phyloP scores from a whole-genome alignment of 2,797 vertebrate genomes.

The Scleropages formosus region DNA sequence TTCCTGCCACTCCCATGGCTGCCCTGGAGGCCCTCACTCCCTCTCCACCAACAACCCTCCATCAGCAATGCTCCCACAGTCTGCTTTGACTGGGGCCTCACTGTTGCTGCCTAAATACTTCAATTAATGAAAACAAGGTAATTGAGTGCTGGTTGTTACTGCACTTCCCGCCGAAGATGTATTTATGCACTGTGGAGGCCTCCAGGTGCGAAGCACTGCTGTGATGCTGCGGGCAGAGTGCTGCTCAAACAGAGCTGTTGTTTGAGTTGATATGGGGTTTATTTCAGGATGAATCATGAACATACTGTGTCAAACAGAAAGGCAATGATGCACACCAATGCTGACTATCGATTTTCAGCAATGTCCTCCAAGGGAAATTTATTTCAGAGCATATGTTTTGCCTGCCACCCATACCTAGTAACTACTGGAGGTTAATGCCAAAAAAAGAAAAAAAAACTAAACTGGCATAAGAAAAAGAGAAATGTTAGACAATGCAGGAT shows the following conservation, averaged over 20 bases:
- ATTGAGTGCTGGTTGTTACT: neutral
- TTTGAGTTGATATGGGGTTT: neutral
- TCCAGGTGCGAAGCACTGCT: neutral
- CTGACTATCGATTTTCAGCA: neutral
- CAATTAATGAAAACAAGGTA: slow-evolving; percentile 13
- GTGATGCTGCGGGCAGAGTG: neutral
- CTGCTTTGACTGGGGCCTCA: neutral
- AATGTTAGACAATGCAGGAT: too few species aligned
- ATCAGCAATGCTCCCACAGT: neutral
- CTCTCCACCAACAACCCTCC: too few species aligned
- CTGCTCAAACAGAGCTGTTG: neutral
- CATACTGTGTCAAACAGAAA: neutral
- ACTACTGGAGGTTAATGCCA: neutral
- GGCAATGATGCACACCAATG: neutral
- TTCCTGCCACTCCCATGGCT: neutral
- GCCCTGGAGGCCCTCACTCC: neutral
- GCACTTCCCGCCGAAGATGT: neutral
- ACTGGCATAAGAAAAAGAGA: too few species aligned
- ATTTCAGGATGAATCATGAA: neutral
- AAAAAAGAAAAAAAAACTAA: too few species aligned
- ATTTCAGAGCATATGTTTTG: neutral
- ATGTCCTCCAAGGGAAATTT: neutral
- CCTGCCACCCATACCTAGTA: neutral
- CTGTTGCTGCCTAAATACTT: neutral
- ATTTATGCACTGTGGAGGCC: neutral